These are phyloP conservation scores for Automeris io DNA, from an alignment of 2,888 invertebrate species.

Conservation along the genomic window DNA sequence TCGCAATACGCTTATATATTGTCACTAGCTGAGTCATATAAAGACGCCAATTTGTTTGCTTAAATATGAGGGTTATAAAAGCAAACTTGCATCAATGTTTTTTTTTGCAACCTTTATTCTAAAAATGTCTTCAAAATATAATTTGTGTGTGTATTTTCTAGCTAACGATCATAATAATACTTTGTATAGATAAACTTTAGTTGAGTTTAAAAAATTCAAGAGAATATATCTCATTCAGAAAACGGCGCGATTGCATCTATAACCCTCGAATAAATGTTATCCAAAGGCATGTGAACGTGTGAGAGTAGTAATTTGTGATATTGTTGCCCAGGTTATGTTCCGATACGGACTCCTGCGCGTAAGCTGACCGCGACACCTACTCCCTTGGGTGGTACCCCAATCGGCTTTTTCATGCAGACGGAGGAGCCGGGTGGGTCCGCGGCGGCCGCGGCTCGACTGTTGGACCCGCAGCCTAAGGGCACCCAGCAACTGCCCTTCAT, in stretches of 20 bases:
- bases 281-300: constrained; percentile 25
- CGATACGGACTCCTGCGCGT: constrained; percentile 97
- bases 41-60: constrained; percentile 15
- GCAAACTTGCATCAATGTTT: no score
- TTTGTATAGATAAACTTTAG: no score
- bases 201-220: no score
- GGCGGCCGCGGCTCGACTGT: constrained; percentile 84
- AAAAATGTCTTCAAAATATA: no score
- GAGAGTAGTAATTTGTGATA: constrained; percentile 24
- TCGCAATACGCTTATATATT: constrained; percentile 5
- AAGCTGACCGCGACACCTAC: constrained; percentile 99
- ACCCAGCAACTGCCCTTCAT: constrained; percentile 95
- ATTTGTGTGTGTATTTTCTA: no score
- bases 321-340: constrained; percentile 87
- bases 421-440: constrained; percentile 91
- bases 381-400: constrained; percentile 93
- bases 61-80: constrained; percentile 4
- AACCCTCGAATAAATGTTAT: no score
- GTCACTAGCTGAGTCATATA: constrained; percentile 24
- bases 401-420: constrained; percentile 96
- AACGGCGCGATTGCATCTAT: no score
- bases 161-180: no score
- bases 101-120: no score
- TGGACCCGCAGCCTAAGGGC: constrained; percentile 98
- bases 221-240: no score